Evolutionary conservation across 2,797 vertebrate species (phyloP), one percentile per base, ranked within the genome.

Genomic region (Sitta carolinensis): DNA sequence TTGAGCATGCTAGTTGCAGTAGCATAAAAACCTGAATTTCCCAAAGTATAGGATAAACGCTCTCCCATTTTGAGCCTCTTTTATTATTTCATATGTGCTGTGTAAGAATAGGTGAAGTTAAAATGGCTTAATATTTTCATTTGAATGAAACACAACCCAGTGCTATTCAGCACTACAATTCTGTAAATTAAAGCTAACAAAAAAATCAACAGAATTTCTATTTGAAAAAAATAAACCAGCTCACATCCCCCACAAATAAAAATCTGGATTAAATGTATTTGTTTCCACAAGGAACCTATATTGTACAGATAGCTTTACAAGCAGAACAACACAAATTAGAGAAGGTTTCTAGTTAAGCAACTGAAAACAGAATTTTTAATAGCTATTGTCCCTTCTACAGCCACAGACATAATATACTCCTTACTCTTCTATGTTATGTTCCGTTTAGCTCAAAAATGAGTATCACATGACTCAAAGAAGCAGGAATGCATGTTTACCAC

Each of bases 41-140:
- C 11, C 4, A 1, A 58, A 55, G 16, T 25, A 61, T 0, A 66
- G 4, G 5, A 81, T 13, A 87, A 86, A 43, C 1, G 2, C 20
- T 32, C 27, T 63, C 26, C 25, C 18, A 36, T 47, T 58, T 69
- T 70, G 23, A 91, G 23, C 6, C 26, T 48, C 32, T 40, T 74
- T 80, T n/a, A 34, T 57, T 62, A 69, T 68, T 82, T 76, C 14
- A 19, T 45, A 40, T 21, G 5, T 19, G 29, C 40, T 25, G 4
- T 16, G 4, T 67, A 62, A 79, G 69, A 57, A 52, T 0, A 64
- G 32, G 50, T n/a, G 5, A 81, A 51, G n/a, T 27, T 75, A 55
- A 81, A 82, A 76, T 7, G 5, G 13, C 8, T 9, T 55, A 43
- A 6, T 3, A 3, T 62, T 76, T 76, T 50, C 27, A 61, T 62